Evolutionary conservation across 2,888 invertebrate species (phyloP), one percentile per base, ranked within the genome.

Genomic region (Amphipoea oculea): DNA sequence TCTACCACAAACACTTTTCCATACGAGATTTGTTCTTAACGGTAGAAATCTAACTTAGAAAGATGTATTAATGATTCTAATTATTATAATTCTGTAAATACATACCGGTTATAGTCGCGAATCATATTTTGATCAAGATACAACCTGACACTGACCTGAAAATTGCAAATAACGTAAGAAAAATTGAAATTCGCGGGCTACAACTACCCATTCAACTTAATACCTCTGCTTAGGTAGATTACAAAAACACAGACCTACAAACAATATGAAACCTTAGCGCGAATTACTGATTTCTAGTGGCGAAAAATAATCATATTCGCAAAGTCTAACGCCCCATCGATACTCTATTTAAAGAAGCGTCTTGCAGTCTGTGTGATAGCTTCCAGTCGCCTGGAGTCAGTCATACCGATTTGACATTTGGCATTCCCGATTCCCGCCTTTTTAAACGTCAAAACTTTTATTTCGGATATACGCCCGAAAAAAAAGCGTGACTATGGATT

Each of bases 341-440:
- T 93, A 89, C 78, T 86, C 92, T 92, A 92, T 91, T 92, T 91
- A 91, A 93, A 94, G 73, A 75, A 79, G 89, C 92, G 94, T 91
- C 94, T 93, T 92, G 92, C 92, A 92, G 93, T 94, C 94, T 94
- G 90, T 89, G 63, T 74, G 79, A 84, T 65, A 85, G 87, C 86
- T 89, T 94, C 94, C 94, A 94, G 94, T 94, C 85, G 88, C 78
- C 94, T 94, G 93, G 93, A 94, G 87, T 82, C 90, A 57, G 91
- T 90, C 91, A 90, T 83, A 82, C 76, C 74, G 90, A 82, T 89
- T 87, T 90, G 85, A 86, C 89, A 89, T 89, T 89, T 90, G 88
- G 83, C 80, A 84, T 89, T 91, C 90, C 88, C 92, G 91, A 79
- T 89, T 91, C 90, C 90, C 92, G 92, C 92, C 90, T 85, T 84